Evolutionary conservation across 2,797 vertebrate species (phyloP).

Genomic region (Syndactyla subalaris): DNA sequence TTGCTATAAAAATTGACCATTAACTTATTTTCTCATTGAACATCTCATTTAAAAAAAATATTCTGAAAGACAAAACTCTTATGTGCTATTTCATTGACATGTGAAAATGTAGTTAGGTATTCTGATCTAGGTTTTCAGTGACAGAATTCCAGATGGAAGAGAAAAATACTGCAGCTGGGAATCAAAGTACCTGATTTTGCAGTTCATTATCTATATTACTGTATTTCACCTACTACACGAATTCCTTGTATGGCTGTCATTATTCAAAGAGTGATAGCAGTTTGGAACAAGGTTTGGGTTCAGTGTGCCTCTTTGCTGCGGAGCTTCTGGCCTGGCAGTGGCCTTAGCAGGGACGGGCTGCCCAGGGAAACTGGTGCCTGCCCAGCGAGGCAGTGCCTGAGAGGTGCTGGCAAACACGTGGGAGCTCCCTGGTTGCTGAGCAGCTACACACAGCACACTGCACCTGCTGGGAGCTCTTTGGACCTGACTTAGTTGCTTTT

Average conservation of each 20-base stretch:
- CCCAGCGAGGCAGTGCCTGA: rapidly evolving
- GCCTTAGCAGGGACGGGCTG: too few relatives aligned
- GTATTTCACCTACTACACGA: neutral
- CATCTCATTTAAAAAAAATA: neutral
- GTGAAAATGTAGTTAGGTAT: neutral
- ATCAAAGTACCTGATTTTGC: neutral
- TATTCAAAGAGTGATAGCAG: neutral
- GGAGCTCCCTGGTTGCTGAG: neutral
- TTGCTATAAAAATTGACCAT: neutral
- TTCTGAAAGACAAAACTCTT: neutral
- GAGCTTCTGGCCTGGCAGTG: neutral
- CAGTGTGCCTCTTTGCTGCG: neutral
- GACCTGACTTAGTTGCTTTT: neutral
- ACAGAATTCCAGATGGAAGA: neutral
- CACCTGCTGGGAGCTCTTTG: neutral
- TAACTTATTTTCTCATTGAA: neutral
- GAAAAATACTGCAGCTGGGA: neutral
- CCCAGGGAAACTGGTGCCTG: neutral
- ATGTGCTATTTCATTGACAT: neutral
- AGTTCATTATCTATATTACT: neutral
- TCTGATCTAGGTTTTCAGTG: neutral
- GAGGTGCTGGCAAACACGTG: neutral
- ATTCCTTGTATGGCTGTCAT: neutral
- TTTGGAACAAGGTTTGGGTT: neutral
- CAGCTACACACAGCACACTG: neutral